A percentile compares a stretch with the other conserved stretches of the same genome.
phyloP scores from a whole-genome alignment of 1,140 invertebrate species.

The Caenorhabditis brenneri region DNA sequence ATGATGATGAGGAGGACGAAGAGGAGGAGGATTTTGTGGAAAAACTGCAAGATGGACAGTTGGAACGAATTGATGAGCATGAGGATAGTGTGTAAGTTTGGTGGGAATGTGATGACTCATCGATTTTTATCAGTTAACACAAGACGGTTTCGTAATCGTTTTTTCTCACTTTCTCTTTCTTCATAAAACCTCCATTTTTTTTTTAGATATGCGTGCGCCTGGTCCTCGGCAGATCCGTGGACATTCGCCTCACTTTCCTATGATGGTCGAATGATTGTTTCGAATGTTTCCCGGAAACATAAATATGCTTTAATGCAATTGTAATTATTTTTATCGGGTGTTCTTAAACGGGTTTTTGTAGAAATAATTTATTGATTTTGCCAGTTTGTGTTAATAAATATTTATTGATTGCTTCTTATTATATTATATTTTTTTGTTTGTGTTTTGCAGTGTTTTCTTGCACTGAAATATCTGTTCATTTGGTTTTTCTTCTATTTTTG shows the following conservation, averaged over 20 bases:
- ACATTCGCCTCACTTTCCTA: constrained; percentile 95
- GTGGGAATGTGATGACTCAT: too few species aligned
- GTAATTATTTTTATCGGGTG: constrained; percentile 19
- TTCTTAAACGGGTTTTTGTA: background rate
- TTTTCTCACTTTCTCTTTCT: background rate
- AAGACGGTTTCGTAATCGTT: too few species aligned
- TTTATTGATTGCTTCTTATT: too few species aligned
- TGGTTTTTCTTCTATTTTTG: background rate
- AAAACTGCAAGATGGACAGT: constrained; percentile 79
- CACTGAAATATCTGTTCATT: too few species aligned
- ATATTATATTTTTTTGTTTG: background rate
- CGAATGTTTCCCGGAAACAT: constrained; percentile 76
- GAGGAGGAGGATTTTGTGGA: constrained; percentile 45
- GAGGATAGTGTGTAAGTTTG: constrained; percentile 85
- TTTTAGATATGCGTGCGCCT: constrained; percentile 84
- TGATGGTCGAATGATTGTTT: constrained; percentile 89
- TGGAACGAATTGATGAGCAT: constrained; percentile 90
- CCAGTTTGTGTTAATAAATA: background rate
- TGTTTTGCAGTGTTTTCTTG: background rate
- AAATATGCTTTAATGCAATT: constrained; percentile 59
- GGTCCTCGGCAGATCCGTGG: constrained; percentile 96
- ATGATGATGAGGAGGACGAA: constrained; percentile 73
- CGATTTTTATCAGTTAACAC: too few species aligned
- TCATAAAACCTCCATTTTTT: background rate
- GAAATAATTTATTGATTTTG: background rate